Percentiles rank a stretch among this genome's conserved stretches.
phyloP scores from a whole-genome alignment of 2,113 vertebrate genomes.

The Rostratula benghalensis region DNA sequence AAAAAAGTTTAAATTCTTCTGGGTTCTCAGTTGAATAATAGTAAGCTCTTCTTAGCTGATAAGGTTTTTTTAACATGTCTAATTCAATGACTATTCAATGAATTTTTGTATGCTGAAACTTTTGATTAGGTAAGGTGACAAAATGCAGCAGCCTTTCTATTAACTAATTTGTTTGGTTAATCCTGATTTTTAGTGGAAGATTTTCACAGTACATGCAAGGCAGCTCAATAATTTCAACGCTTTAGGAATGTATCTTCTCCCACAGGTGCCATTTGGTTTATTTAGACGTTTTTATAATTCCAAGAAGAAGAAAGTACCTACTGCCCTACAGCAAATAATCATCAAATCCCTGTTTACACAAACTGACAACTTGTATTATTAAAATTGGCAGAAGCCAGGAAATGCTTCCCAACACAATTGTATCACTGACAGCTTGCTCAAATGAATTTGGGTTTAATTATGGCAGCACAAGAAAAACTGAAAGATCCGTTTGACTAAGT shows the following conservation, averaged over 20 bases:
- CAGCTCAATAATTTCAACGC: not conserved
- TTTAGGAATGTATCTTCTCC: not conserved
- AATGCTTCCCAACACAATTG: slow-evolving; percentile 25
- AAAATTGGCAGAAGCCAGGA: slow-evolving; percentile 32
- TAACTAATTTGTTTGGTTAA: not conserved
- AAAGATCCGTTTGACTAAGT: slow-evolving; percentile 46
- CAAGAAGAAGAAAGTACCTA: slow-evolving; percentile 16
- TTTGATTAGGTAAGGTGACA: not conserved
- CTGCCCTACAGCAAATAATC: slow-evolving; percentile 23
- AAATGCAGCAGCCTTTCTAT: not conserved
- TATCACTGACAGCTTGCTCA: slow-evolving; percentile 48
- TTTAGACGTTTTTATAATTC: slow-evolving; percentile 23
- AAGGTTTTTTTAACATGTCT: not conserved
- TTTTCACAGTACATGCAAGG: not conserved
- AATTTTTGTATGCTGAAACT: not conserved
- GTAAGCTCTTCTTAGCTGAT: not conserved
- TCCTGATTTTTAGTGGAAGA: not conserved
- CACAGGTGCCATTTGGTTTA: not conserved
- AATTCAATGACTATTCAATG: not conserved
- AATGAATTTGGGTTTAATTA: slow-evolving; percentile 59
- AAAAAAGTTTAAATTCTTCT: not conserved
- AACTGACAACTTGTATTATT: slow-evolving; percentile 33
- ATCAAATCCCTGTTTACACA: slow-evolving; percentile 34
- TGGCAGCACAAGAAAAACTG: slow-evolving; percentile 18
- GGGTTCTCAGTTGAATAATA: not conserved